phyloP scores from a whole-genome alignment of 2,797 vertebrate species.

The Anniella stebbinsi region DNA sequence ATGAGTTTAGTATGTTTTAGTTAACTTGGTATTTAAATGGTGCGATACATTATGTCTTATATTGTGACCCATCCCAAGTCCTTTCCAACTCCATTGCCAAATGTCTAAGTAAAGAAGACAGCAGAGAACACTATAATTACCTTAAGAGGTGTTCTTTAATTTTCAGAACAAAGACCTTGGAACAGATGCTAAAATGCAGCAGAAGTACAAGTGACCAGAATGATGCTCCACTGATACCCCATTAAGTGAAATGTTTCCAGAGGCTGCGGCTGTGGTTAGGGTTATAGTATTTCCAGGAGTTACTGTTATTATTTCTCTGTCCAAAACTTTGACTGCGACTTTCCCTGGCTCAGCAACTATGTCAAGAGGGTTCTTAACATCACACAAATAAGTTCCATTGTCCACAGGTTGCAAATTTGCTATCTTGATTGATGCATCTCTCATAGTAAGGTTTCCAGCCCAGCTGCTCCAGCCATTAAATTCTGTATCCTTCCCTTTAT shows the following conservation, averaged over 20 bases:
- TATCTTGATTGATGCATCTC: slow-evolving; percentile 59
- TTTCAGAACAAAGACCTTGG: slow-evolving; percentile 9
- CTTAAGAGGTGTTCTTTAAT: not conserved
- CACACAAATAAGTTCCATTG: slow-evolving; percentile 88
- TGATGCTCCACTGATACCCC: too few relatives aligned
- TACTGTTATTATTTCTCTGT: not conserved
- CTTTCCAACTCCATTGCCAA: too few relatives aligned
- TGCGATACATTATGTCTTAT: not conserved
- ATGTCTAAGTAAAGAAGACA: not conserved
- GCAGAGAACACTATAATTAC: not conserved
- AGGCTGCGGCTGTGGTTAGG: not conserved
- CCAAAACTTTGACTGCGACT: not conserved
- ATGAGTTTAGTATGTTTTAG: not conserved
- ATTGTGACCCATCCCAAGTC: not conserved
- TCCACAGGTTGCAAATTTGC: slow-evolving; percentile 83
- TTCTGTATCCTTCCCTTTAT: not conserved
- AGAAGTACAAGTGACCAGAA: not conserved
- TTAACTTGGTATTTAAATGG: not conserved
- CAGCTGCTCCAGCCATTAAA: not conserved
- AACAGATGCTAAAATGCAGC: not conserved
- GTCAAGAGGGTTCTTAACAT: slow-evolving; percentile 88
- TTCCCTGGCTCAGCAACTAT: slow-evolving; percentile 75
- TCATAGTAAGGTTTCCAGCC: not conserved
- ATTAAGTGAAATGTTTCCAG: not conserved
- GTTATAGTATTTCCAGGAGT: not conserved